Percentiles rank a stretch among this genome's conserved stretches.
Conservation (phyloP, 2,797 vertebrate species). For the Centroberyx gerrardi region DNA sequence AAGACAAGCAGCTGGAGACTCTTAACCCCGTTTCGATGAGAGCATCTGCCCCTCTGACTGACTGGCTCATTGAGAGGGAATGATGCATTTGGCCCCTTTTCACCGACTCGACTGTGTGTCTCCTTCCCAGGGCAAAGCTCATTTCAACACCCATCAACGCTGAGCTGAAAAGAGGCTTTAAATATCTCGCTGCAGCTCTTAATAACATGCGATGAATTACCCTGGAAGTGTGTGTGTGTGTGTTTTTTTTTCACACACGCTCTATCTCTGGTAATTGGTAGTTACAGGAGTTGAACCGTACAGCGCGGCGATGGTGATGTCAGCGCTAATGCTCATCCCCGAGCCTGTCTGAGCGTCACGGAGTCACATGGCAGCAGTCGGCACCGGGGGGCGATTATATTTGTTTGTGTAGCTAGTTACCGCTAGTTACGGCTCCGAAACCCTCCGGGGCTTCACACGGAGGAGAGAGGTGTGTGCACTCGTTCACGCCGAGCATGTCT, state of each 20-base stretch:
- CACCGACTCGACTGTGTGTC: neutral
- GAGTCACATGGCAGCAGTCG: constrained; percentile 42
- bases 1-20: constrained; percentile 67
- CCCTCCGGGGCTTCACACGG: constrained; percentile 15
- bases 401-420: constrained; percentile 52
- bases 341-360: constrained; percentile 42
- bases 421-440: constrained; percentile 8
- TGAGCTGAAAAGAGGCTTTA: constrained; percentile 73
- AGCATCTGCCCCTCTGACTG: constrained; percentile 4
- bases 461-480: constrained; percentile 20
- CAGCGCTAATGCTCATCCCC: constrained; percentile 52
- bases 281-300: constrained; percentile 40
- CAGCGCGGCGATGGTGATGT: constrained; percentile 42
- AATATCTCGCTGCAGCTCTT: constrained; percentile 67
- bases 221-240: constrained; percentile 49
- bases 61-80: constrained; percentile 38
- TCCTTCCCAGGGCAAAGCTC: constrained; percentile 60
- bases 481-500: neutral
- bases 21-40: constrained; percentile 43
- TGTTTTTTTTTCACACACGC: neutral
- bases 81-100: constrained; percentile 44
- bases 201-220: constrained; percentile 55
- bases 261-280: constrained; percentile 53
- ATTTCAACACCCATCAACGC: constrained; percentile 48
- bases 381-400: constrained; percentile 31